Evolutionary conservation across 2,888 invertebrate species (phyloP).

Genomic region (Pantelozetes paolii): DNA sequence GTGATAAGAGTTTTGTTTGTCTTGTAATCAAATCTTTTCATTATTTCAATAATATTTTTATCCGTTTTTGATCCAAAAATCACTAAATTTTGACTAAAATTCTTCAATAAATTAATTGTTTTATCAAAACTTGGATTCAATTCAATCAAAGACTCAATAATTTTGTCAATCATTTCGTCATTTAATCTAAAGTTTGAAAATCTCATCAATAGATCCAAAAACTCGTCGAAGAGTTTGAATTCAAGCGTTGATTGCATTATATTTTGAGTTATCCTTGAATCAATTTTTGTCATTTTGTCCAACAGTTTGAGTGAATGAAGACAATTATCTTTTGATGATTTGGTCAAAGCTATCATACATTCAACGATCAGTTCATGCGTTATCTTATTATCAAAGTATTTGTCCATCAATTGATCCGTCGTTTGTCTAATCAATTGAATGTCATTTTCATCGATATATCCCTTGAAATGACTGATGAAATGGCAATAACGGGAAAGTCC

Average conservation of each 20-base stretch:
- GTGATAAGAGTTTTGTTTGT: background rate
- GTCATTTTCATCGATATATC: conserved; percentile 10
- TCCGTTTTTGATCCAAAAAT: background rate
- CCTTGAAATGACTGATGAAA: conserved; percentile 8
- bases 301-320: conserved; percentile 18
- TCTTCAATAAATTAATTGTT: conserved; percentile 5
- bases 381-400: conserved; percentile 9
- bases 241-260: background rate
- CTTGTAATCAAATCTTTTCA: conserved; percentile 25
- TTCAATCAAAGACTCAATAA: background rate
- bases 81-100: background rate
- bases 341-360: conserved; percentile 24
- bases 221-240: conserved; percentile 12
- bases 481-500: conserved; percentile 35
- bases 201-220: background rate
- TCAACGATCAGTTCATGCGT: background rate
- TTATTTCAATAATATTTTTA: conserved; percentile 6
- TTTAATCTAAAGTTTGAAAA: conserved; percentile 19
- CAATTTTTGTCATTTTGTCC: background rate
- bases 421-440: conserved; percentile 25
- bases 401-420: conserved; percentile 1
- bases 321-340: conserved; percentile 38
- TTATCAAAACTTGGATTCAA: background rate
- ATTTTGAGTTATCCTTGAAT: background rate
- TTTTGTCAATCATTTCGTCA: background rate